Percentiles rank a stretch among this genome's conserved stretches.
phyloP scores from a whole-genome alignment of 2,888 invertebrate genomes.

The Amaurobius ferox region DNA sequence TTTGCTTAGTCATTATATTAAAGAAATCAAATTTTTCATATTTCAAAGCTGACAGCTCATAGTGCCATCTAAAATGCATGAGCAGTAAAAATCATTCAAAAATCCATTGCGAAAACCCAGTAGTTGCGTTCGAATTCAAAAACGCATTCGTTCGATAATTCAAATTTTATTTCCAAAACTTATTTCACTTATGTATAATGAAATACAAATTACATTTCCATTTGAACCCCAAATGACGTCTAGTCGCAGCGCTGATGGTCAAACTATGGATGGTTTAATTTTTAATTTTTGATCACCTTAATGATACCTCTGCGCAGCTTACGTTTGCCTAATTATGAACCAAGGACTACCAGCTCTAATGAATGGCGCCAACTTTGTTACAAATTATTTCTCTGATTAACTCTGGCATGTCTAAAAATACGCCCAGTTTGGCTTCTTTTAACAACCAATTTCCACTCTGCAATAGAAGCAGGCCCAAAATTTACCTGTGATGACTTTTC shows the following conservation, averaged over 20 bases:
- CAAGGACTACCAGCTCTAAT: background rate
- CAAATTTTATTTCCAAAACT: background rate
- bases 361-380: slow-evolving; percentile 2
- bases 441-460: background rate
- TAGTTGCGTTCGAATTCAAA: background rate
- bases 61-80: too few relatives aligned
- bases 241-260: background rate
- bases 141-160: background rate
- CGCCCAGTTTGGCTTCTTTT: slow-evolving; percentile 2
- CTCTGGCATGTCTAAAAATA: background rate
- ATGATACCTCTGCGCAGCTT: background rate
- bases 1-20: too few relatives aligned
- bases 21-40: too few relatives aligned
- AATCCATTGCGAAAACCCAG: too few relatives aligned
- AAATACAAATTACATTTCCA: background rate
- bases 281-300: background rate
- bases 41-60: too few relatives aligned
- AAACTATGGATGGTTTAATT: background rate
- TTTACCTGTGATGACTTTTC: slow-evolving; percentile 32
- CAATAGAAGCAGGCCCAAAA: background rate
- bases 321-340: background rate
- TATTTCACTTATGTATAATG: background rate
- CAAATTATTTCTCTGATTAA: slow-evolving; percentile 12
- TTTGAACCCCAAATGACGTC: background rate
- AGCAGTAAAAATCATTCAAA: too few relatives aligned